A percentile compares a stretch with the other conserved stretches of the same genome.
Conservation (phyloP, 2,113 vertebrate species). For the Grammomys surdaster region DNA sequence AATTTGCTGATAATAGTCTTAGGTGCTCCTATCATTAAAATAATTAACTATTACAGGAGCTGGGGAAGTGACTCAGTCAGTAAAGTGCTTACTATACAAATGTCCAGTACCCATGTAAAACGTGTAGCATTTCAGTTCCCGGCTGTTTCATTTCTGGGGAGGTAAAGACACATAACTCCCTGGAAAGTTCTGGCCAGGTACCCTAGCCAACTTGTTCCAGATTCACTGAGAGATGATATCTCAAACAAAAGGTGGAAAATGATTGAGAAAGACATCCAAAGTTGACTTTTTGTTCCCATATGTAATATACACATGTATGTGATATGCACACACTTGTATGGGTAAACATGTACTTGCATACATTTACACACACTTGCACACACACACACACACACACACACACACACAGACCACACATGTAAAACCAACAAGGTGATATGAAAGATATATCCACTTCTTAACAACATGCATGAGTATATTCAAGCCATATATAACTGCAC, state of each 20-base stretch:
- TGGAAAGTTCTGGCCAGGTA: not conserved
- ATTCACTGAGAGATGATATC: not conserved
- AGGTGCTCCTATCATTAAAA: not conserved
- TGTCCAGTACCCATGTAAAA: not conserved
- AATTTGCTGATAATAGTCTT: not conserved
- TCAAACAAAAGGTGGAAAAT: not conserved
- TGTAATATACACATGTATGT: not conserved
- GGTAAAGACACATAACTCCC: not conserved
- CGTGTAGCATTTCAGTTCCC: not conserved
- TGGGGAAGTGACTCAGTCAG: not conserved
- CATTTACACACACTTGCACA: not conserved
- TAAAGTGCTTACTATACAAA: not conserved
- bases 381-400: not conserved
- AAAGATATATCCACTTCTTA: too few relatives aligned
- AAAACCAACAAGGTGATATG: too few relatives aligned
- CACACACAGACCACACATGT: too few relatives aligned
- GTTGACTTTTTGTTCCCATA: not conserved
- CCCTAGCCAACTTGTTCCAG: not conserved
- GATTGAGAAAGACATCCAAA: not conserved
- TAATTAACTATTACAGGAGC: not conserved
- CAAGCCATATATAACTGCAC: too few relatives aligned
- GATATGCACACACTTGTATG: not conserved
- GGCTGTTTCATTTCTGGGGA: not conserved
- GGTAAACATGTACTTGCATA: too few relatives aligned
- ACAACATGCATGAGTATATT: too few relatives aligned